Evolutionary conservation across 2,888 invertebrate species (phyloP).

Genomic region (Argyra leucocephala): DNA sequence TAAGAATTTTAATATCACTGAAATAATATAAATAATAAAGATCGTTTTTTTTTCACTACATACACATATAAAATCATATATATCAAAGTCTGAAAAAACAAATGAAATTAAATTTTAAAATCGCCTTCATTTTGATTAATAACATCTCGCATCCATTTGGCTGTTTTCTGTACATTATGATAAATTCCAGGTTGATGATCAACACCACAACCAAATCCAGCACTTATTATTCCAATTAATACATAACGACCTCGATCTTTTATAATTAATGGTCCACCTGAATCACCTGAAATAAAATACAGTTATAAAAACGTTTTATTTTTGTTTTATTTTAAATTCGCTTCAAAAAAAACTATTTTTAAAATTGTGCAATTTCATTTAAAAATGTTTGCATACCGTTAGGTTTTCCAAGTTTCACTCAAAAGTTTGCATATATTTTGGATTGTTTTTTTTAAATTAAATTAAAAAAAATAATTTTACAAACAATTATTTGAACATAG

Average conservation of each 20-base stretch:
- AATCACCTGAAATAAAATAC: conserved; percentile 51
- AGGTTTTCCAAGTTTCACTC: not conserved
- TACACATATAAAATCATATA: too few relatives aligned
- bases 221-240: conserved; percentile 72
- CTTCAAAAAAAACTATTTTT: too few relatives aligned
- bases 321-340: too few relatives aligned
- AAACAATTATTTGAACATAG: not conserved
- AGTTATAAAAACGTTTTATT: too few relatives aligned
- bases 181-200: conserved; percentile 80
- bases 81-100: too few relatives aligned
- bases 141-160: conserved; percentile 57
- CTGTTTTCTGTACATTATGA: conserved; percentile 64
- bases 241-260: conserved; percentile 62
- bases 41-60: too few relatives aligned
- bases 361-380: too few relatives aligned
- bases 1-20: too few relatives aligned
- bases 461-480: not conserved
- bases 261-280: conserved; percentile 68
- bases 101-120: too few relatives aligned
- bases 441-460: not conserved
- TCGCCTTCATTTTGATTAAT: conserved; percentile 34
- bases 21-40: too few relatives aligned
- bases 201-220: conserved; percentile 77
- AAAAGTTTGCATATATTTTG: not conserved
- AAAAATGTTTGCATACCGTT: not conserved